Evolutionary conservation across 2,113 vertebrate genomes (phyloP).

Genomic region (Puffinus mauretanicus): DNA sequence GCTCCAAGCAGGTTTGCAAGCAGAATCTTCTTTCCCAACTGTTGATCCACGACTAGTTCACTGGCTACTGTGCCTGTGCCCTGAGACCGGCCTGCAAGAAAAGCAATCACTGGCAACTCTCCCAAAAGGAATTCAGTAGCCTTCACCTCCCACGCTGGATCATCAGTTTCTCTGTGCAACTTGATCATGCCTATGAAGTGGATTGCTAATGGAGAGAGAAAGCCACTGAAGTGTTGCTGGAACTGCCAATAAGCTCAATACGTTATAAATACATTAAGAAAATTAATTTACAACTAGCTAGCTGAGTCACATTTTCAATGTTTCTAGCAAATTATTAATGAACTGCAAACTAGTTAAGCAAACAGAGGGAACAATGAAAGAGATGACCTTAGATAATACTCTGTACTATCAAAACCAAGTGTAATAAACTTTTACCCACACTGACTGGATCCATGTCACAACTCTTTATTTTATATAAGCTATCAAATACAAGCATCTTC

Average conservation of each 20-base stretch:
- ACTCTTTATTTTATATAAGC: neutral
- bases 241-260: neutral
- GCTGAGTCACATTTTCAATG: neutral
- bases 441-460: neutral
- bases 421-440: neutral
- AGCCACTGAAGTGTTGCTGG: neutral
- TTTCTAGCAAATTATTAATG: neutral
- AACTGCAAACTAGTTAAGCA: neutral
- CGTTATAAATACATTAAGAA: neutral
- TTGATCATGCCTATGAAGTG: accelerated
- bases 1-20: neutral
- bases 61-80: neutral
- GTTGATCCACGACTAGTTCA: too few species aligned
- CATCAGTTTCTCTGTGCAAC: neutral
- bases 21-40: neutral
- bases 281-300: neutral
- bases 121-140: neutral
- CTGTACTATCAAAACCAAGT: neutral
- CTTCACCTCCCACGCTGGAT: neutral
- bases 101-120: neutral
- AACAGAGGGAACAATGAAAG: neutral
- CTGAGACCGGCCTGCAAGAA: neutral
- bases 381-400: neutral
- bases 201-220: neutral
- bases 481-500: neutral